These are phyloP conservation scores for Chorisops tibialis DNA, from an alignment of 2,888 invertebrate species.

Conservation along the genomic window DNA sequence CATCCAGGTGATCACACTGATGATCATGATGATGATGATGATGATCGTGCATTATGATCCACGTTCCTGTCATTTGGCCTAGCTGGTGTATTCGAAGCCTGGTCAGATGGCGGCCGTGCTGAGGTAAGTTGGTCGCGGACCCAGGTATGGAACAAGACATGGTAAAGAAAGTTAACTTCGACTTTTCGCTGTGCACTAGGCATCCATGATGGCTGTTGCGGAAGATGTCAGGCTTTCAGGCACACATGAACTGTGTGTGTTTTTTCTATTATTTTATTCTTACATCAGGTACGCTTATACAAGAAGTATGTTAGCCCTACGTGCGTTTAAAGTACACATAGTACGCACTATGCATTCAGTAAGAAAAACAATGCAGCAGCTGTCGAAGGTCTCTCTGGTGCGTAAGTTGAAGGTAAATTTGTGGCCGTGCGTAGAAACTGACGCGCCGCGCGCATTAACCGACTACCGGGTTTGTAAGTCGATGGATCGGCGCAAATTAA, in stretches of 20 bases:
- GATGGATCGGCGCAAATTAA: background rate
- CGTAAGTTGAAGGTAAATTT: slow-evolving; percentile 5
- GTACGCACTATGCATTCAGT: slow-evolving; percentile 13
- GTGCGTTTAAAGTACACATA: slow-evolving; percentile 21
- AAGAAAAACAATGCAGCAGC: slow-evolving; percentile 6
- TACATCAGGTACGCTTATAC: background rate
- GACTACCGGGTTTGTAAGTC: background rate
- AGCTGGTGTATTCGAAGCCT: background rate
- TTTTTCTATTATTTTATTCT: background rate
- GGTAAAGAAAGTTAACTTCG: slow-evolving; percentile 7
- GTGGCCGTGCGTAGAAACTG: slow-evolving; percentile 10
- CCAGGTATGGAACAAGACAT: background rate
- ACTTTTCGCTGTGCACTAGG: background rate
- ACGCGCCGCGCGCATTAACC: slow-evolving; percentile 10
- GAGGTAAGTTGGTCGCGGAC: background rate
- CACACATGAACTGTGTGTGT: slow-evolving; percentile 12
- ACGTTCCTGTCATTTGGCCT: slow-evolving; percentile 18
- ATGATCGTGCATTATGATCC: slow-evolving; percentile 31
- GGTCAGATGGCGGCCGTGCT: background rate
- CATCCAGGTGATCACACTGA: slow-evolving; percentile 31
- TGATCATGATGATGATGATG: slow-evolving; percentile 9
- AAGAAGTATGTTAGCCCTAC: slow-evolving; percentile 28
- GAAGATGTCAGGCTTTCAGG: slow-evolving; percentile 7
- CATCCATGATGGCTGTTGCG: slow-evolving; percentile 13
- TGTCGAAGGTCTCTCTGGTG: slow-evolving; percentile 12